Percentiles rank a stretch among this genome's conserved stretches.
Conservation (phyloP, 2,797 vertebrate genomes). For the Lophius americanus region DNA sequence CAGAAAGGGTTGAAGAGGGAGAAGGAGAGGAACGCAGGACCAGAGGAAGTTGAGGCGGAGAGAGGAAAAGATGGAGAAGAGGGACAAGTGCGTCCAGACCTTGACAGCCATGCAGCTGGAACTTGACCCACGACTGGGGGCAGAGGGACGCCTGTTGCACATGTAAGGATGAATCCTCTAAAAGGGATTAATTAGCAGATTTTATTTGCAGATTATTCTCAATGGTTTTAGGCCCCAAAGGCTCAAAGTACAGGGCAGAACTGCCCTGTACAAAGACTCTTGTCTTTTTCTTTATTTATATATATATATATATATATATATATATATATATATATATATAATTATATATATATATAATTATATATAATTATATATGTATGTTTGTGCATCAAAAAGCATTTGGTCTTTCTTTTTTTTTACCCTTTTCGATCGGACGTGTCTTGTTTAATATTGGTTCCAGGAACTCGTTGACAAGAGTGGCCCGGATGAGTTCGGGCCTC, state of each 20-base stretch:
- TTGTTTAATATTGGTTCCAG: not conserved
- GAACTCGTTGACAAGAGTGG: conserved; percentile 2
- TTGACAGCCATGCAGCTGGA: conserved; percentile 50
- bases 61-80: conserved; percentile 70
- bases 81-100: conserved; percentile 69
- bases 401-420: not conserved
- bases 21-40: conserved; percentile 76
- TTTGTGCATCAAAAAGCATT: too few species aligned
- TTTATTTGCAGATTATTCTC: conserved; percentile 43
- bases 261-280: conserved; percentile 35
- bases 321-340: too few species aligned
- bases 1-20: conserved; percentile 79
- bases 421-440: conserved; percentile 20
- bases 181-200: conserved; percentile 48
- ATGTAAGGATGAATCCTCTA: conserved; percentile 69
- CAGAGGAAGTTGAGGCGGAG: conserved; percentile 62
- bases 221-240: conserved; percentile 50
- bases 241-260: conserved; percentile 38
- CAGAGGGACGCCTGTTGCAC: conserved; percentile 36
- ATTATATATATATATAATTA: too few species aligned
- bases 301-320: not conserved
- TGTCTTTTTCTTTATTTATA: conserved; percentile 8
- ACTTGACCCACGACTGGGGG: conserved; percentile 45
- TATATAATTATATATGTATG: too few species aligned
- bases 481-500: conserved; percentile 46